Base-by-base conservation (phyloP, 2,888 invertebrate genomes). In the Drosophila heteroneura region DNA sequence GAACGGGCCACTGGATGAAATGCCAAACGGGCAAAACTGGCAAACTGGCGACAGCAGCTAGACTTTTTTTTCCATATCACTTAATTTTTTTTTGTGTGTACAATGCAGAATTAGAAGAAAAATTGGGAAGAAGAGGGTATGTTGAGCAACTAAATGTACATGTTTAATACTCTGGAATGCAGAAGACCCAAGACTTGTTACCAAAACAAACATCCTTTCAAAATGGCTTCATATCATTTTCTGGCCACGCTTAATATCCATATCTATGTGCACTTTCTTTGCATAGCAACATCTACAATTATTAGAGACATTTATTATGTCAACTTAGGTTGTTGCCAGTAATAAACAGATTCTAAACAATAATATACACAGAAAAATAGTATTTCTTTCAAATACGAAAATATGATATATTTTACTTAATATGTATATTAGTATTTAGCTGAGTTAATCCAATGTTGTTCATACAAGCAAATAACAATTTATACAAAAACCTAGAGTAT, bases 31-130 rank as follows among this genome's bases (percentile, higher is more conserved):
- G 47, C 16, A 47, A 47, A 52, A 30, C 28, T 19, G 39, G 39
- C n/a, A 49, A 56, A 30, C 54, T 56, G 78, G 52, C 75, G 64
- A 63, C 74, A 70, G 79, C 57, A 74, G 63, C 52, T 57, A 33
- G 37, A 66, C 51, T 64, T 35, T 44, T 82, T 84, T 64, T 62
- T 49, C 56, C 59, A 62, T 56, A 74, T 59, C 52, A 33, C 49
- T n/a, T 41, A n/a, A n/a, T 14, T 44, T 51, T 19, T 26, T 32
- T 41, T 47, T 41, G 32, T 56, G 3, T 1, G 53, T 54, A 56
- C 64, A 26, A 44, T 65, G 22, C 28, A 53, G 19, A 14, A 22
- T 12, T 30, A 47, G 16, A 16, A 30, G n/a, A 30, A 7, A 28
- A 30, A 26, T 19, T 19, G 44, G 33, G 10, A 10, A 12, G 49